A percentile compares a stretch with the other conserved stretches of the same genome.
These are phyloP conservation scores for Apteryx mantelli DNA, from an alignment of 2,113 vertebrate genomes.

Conservation along the genomic window DNA sequence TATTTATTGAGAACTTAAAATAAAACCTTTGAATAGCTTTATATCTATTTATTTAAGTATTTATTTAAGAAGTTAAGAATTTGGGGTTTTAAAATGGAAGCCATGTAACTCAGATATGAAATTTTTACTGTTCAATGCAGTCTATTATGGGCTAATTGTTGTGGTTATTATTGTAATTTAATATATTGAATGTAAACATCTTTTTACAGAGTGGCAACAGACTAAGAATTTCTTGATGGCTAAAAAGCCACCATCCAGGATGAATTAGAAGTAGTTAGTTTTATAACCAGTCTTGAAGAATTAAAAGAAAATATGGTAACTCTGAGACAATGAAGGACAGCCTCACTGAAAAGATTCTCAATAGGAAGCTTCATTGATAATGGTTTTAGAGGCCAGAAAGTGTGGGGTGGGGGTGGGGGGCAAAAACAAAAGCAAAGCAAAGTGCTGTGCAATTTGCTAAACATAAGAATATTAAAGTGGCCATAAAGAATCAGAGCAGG, in stretches of 20 bases:
- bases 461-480: background rate
- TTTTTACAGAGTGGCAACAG: background rate
- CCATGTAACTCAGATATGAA: background rate
- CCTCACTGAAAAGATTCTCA: background rate
- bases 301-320: background rate
- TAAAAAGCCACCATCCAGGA: background rate
- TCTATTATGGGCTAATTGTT: background rate
- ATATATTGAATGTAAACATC: background rate
- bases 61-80: background rate
- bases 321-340: background rate
- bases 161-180: background rate
- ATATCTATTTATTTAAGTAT: background rate
- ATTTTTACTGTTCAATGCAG: background rate
- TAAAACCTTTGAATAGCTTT: background rate
- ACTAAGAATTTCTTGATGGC: background rate
- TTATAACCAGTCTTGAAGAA: background rate
- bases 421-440: too few relatives aligned
- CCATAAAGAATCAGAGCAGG: background rate
- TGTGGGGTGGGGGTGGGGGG: too few relatives aligned
- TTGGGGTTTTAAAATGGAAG: background rate
- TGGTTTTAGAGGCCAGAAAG: background rate
- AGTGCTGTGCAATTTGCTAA: background rate
- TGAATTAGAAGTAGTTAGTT: background rate
- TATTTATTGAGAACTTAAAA: background rate
- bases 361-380: background rate